Evolutionary conservation across 2,113 vertebrate genomes (phyloP).

Genomic region (Progne subis): DNA sequence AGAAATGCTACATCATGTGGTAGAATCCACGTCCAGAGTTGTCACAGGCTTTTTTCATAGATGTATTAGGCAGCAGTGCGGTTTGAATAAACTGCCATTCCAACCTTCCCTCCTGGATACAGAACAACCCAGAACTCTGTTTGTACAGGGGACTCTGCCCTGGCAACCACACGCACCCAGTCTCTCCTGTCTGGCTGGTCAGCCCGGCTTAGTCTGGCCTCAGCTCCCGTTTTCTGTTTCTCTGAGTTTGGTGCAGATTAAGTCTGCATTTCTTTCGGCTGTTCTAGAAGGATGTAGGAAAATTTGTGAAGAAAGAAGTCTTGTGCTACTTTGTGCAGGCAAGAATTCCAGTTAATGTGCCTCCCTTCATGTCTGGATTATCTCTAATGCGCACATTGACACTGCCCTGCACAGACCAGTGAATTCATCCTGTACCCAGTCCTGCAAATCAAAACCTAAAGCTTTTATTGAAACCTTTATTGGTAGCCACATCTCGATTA

Average conservation of each 20-base stretch:
- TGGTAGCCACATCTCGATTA: background rate
- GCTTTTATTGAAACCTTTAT: background rate
- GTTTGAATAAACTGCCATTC: background rate
- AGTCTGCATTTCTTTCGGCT: background rate
- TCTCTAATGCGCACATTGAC: background rate
- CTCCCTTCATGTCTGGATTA: background rate
- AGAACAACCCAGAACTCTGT: background rate
- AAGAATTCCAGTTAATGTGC: accelerated
- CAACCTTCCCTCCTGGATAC: background rate
- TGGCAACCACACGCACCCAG: background rate
- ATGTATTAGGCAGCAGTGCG: background rate
- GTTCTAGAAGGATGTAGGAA: background rate
- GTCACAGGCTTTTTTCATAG: background rate
- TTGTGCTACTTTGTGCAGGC: background rate
- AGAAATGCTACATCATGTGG: background rate
- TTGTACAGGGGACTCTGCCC: background rate
- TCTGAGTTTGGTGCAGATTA: background rate
- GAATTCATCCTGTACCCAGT: background rate
- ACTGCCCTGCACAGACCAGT: background rate
- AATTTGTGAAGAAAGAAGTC: background rate
- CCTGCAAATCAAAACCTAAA: background rate
- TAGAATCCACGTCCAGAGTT: background rate
- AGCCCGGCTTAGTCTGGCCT: background rate
- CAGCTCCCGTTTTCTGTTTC: background rate
- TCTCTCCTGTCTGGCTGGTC: background rate